Evolutionary conservation across 2,113 vertebrate species (phyloP).

Genomic region (Phainopepla nitens): DNA sequence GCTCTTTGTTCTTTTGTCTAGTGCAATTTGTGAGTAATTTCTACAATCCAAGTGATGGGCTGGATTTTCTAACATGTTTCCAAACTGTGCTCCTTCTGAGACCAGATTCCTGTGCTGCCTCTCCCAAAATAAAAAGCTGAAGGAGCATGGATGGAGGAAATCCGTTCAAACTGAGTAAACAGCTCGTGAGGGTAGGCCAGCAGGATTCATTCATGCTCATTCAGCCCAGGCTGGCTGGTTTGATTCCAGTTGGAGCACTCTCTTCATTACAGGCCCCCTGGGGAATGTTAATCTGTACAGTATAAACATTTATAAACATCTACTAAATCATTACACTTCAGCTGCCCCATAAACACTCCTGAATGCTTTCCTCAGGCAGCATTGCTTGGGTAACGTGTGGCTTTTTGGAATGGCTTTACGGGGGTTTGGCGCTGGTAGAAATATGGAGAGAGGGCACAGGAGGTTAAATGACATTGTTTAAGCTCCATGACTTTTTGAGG

Average conservation of each 20-base stretch:
- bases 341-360: constrained; percentile 72
- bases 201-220: constrained; percentile 67
- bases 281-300: constrained; percentile 74
- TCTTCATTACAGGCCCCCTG: constrained; percentile 69
- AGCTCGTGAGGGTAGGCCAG: constrained; percentile 51
- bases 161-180: constrained; percentile 60
- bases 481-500: background rate
- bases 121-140: constrained; percentile 41
- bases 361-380: constrained; percentile 65
- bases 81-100: background rate
- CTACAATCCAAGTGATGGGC: background rate
- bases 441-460: background rate
- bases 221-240: constrained; percentile 64
- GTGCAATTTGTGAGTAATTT: constrained; percentile 15
- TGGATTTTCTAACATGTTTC: constrained; percentile 15
- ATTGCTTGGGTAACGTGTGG: constrained; percentile 22
- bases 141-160: constrained; percentile 57
- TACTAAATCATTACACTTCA: constrained; percentile 75
- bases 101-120: background rate
- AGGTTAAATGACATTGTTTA: constrained; percentile 59
- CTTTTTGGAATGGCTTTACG: constrained; percentile 49
- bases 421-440: constrained; percentile 34
- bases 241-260: constrained; percentile 68
- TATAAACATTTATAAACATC: constrained; percentile 76
- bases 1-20: constrained; percentile 43